These are phyloP conservation scores for Drosophila sturtevanti DNA, from an alignment of 1,140 invertebrate species.

Conservation along the genomic window DNA sequence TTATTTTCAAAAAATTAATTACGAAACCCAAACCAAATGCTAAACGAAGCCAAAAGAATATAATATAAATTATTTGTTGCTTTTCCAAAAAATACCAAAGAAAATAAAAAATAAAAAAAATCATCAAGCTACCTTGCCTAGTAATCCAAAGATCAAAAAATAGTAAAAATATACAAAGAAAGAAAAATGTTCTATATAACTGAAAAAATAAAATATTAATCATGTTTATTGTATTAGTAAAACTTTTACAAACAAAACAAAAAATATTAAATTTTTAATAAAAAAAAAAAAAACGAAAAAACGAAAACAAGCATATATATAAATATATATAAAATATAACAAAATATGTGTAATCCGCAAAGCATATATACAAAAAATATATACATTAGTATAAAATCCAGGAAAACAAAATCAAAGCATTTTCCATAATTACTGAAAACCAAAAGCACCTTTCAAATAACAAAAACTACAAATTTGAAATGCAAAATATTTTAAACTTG, in stretches of 20 bases:
- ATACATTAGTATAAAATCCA: slow-evolving; percentile 1
- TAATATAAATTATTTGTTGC: neutral
- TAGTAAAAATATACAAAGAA: slow-evolving; percentile 72
- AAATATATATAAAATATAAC: neutral
- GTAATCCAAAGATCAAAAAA: slow-evolving; percentile 74
- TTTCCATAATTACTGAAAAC: slow-evolving; percentile 20
- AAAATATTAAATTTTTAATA: slow-evolving; percentile 52
- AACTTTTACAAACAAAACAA: slow-evolving; percentile 51
- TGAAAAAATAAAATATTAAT: slow-evolving; percentile 49
- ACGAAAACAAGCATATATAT: slow-evolving; percentile 12
- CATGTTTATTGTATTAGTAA: slow-evolving; percentile 76
- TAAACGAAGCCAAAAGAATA: slow-evolving; percentile 20
- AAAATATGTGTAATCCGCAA: slow-evolving; percentile 8
- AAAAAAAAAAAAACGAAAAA: slow-evolving; percentile 21
- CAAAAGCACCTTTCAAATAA: slow-evolving; percentile 4
- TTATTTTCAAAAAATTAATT: slow-evolving; percentile 67
- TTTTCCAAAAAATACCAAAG: slow-evolving; percentile 9
- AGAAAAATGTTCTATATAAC: slow-evolving; percentile 19
- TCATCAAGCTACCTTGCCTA: slow-evolving; percentile 72
- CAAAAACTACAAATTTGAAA: neutral
- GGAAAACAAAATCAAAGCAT: slow-evolving; percentile 21
- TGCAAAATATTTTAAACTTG: slow-evolving; percentile 37
- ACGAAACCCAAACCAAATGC: slow-evolving; percentile 39
- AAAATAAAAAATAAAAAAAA: slow-evolving; percentile 42
- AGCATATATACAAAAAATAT: slow-evolving; percentile 17